These are phyloP conservation scores for Clytia hemisphaerica DNA, from an alignment of 30 jellyfish, hydroid and myxozoan genomes.

Conservation along the genomic window DNA sequence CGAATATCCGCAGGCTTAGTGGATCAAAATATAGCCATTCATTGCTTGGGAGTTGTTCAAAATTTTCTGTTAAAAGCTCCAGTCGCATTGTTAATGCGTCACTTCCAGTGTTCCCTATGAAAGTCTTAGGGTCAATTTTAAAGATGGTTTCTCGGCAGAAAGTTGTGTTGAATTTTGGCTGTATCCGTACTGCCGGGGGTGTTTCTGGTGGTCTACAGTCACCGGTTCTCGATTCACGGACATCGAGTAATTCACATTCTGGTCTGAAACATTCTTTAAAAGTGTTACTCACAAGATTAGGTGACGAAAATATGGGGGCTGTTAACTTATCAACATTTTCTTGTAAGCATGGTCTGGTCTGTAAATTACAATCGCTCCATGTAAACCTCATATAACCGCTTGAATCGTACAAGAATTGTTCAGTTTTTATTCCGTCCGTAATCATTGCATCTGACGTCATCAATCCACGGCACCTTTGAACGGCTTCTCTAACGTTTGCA, in stretches of 20 bases:
- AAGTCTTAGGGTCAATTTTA: constrained; percentile 43
- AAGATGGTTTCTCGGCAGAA: constrained; percentile 48
- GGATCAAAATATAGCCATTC: constrained; percentile 72
- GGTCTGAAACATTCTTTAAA: constrained; percentile 27
- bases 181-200: constrained; percentile 51
- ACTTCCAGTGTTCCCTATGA: constrained; percentile 56
- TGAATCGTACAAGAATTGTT: background rate
- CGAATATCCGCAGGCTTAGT: constrained; percentile 40
- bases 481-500: background rate
- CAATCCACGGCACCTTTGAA: background rate
- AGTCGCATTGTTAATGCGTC: constrained; percentile 44
- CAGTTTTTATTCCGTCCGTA: constrained; percentile 6
- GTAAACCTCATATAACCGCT: background rate
- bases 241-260: constrained; percentile 10
- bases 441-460: background rate
- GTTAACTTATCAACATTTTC: constrained; percentile 14
- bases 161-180: constrained; percentile 18
- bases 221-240: constrained; percentile 8
- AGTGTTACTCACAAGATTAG: constrained; percentile 16
- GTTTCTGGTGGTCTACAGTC: constrained; percentile 34
- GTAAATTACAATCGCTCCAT: constrained; percentile 21
- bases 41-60: constrained; percentile 24
- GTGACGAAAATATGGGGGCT: constrained; percentile 22
- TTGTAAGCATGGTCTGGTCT: constrained; percentile 28
- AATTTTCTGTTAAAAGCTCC: constrained; percentile 33